Base-by-base conservation (phyloP, 2,113 vertebrate species). In the Micronycteris hirsuta region DNA sequence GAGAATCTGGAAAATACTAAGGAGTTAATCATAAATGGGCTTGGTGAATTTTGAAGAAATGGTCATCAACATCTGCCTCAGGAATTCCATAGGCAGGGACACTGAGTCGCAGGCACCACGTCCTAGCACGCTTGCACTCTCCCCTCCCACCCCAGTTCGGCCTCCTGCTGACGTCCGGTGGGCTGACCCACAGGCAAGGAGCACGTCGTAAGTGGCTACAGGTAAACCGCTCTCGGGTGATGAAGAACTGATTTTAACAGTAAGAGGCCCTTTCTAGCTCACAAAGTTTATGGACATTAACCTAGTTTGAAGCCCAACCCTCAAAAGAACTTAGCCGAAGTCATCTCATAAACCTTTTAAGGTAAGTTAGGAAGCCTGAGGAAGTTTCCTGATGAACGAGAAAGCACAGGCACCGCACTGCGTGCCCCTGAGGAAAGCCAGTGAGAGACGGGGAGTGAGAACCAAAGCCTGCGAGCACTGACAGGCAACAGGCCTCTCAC, bases 271-370 rank as follows among this genome's bases (percentile, higher is more conserved):
- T 71, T 85, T 90, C 65, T 84, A 93, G 74, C 45, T 89, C 65
- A 93, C 61, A 68, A 68, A 76, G 56, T 73, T 92, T 88, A 52
- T 70, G 67, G 36, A 73, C 93, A 67, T 31, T 81, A 90, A 78
- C 38, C 19, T 67, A 76, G 5, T 91, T 93, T 45, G 31, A 94
- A 82, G 71, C 11, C 83, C 93, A 76, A 81, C 19, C n/a, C 58
- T 89, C 68, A 65, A 56, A 94, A 86, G n/a, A 91, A 74, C 49
- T 87, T 94, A 52, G 24, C 56, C 85, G 56, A 88, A 87, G 87
- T 90, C 80, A 83, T 47, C 74, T 94, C 63, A 74, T 80, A 88
- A 41, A 82, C 94, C 74, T 92, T 93, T 93, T 67, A 63, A 85
- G 70, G 36, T 80, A 95, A 87, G 16, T 41, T 78, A 58, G 91